These are phyloP conservation scores for Altica lythri DNA, from an alignment of 2,888 invertebrate species.

Conservation along the genomic window DNA sequence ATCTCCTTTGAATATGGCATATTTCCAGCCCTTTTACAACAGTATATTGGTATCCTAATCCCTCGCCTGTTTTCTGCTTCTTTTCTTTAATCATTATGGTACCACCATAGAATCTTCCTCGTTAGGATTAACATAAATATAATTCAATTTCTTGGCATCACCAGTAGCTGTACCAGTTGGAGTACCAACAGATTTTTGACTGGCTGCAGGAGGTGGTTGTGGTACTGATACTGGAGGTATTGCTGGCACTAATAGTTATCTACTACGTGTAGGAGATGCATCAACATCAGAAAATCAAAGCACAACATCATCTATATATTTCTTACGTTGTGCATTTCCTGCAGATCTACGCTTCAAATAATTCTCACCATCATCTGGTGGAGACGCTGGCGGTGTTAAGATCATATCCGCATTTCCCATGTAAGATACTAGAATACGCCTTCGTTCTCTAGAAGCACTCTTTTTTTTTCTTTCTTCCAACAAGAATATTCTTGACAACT, in stretches of 20 bases:
- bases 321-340: constrained; percentile 89
- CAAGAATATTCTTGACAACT: too few species aligned
- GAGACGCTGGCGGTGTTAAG: constrained; percentile 81
- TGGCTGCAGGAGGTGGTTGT: constrained; percentile 4
- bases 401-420: constrained; percentile 81
- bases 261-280: constrained; percentile 57
- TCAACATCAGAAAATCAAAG: constrained; percentile 89
- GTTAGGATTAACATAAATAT: constrained; percentile 86
- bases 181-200: constrained; percentile 16
- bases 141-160: constrained; percentile 75
- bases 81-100: constrained; percentile 86
- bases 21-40: too few species aligned
- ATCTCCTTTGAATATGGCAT: too few species aligned
- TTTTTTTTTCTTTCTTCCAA: too few species aligned
- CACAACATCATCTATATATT: constrained; percentile 93
- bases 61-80: too few species aligned
- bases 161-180: constrained; percentile 53
- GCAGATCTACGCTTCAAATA: constrained; percentile 82
- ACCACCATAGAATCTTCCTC: constrained; percentile 96
- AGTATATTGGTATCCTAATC: too few species aligned
- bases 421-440: constrained; percentile 75
- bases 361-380: constrained; percentile 74
- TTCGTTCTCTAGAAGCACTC: constrained; percentile 43
- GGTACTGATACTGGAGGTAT: constrained; percentile 42
- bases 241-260: constrained; percentile 47